Conservation (phyloP, 2,113 vertebrate genomes). For the Sorex araneus region DNA sequence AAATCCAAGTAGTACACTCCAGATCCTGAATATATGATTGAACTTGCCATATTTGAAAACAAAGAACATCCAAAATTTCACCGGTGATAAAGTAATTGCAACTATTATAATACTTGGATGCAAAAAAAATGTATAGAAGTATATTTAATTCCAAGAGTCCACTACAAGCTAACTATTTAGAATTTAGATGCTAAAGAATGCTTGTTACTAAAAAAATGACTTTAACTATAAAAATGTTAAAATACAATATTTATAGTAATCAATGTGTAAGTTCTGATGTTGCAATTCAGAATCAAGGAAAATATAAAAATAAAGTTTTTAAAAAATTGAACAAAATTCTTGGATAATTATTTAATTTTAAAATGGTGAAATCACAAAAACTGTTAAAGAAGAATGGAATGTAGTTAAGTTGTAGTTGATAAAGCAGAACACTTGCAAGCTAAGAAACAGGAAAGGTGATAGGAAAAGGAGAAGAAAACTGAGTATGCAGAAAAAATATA, state of each 20-base stretch:
- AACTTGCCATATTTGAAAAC: background rate
- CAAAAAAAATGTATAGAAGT: background rate
- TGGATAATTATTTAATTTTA: background rate
- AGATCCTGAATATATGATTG: background rate
- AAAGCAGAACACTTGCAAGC: background rate
- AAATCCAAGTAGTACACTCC: background rate
- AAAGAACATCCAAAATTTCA: background rate
- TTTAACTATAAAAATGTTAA: slow-evolving; percentile 45
- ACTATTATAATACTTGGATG: background rate
- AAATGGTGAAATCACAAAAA: background rate
- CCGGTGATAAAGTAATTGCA: background rate
- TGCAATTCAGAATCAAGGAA: slow-evolving; percentile 27
- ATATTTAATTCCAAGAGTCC: background rate
- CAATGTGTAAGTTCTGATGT: background rate
- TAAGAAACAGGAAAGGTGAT: background rate
- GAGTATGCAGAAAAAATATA: background rate
- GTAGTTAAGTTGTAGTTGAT: background rate
- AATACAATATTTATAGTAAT: slow-evolving; percentile 3
- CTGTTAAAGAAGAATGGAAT: slow-evolving; percentile 28
- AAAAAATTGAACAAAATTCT: background rate
- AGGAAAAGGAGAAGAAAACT: background rate
- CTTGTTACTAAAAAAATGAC: background rate
- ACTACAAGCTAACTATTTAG: background rate
- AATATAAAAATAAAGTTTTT: background rate
- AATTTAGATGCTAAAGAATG: background rate